Evolutionary conservation across 1,140 invertebrate species (phyloP).

Genomic region (Platyura marginata): DNA sequence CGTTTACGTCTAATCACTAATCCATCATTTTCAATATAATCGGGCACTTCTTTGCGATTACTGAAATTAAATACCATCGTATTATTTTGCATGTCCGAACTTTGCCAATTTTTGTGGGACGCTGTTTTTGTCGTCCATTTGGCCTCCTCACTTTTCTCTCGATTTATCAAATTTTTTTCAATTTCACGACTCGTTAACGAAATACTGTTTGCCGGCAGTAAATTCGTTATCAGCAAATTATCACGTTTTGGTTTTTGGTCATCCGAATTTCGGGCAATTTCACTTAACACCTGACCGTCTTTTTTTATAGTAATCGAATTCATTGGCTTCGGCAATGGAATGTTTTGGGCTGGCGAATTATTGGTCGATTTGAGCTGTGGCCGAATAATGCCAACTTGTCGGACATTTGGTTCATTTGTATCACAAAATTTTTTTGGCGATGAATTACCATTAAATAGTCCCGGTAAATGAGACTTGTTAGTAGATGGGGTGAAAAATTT

Average conservation of each 20-base stretch:
- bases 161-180: constrained; percentile 52
- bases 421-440: constrained; percentile 16
- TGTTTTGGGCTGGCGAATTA: not conserved
- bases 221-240: not conserved
- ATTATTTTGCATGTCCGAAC: constrained; percentile 26
- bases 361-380: not conserved
- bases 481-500: constrained; percentile 26
- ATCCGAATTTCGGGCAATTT: not conserved
- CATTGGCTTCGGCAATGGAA: not conserved
- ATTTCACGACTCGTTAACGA: constrained; percentile 39
- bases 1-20: constrained; percentile 44
- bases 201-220: not conserved
- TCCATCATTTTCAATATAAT: constrained; percentile 80
- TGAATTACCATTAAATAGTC: constrained; percentile 11
- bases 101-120: constrained; percentile 11
- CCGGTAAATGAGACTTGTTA: constrained; percentile 4
- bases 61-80: constrained; percentile 79
- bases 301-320: too few species aligned
- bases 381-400: constrained; percentile 1
- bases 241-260: not conserved
- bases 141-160: constrained; percentile 32
- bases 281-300: not conserved
- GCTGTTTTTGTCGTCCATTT: constrained; percentile 9
- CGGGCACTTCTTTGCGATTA: constrained; percentile 61
- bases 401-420: not conserved